Base-by-base conservation (phyloP, 2,113 vertebrate genomes). In the Ellobius talpinus region DNA sequence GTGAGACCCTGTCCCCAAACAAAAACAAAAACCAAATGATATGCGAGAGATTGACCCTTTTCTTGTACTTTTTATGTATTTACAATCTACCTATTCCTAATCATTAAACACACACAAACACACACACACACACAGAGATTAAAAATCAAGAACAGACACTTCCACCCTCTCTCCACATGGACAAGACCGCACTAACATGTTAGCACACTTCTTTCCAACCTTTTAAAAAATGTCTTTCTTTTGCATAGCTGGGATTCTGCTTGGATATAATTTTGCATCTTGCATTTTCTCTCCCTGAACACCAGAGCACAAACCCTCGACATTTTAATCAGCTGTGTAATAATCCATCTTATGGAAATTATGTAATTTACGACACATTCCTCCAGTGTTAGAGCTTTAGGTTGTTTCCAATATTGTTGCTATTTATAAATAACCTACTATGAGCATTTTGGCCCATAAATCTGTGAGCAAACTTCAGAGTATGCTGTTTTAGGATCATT, bases 401-500 rank as follows among this genome's bases (percentile, higher is more conserved):
- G 78, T 87, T 94, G 50, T 95, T 97, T 96, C 79, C 14, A 93
- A 68, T 88, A 89, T 91, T 96, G 95, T 79, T 58, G 73, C 33
- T 87, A 88, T 89, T 89, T 91, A 95, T 89, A 94, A 97, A 95
- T 97, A 96, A 93, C 70, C 33, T 31, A 84, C 65, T 17, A 47
- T 87, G 91, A 93, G 77, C 91, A 95, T 89, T 88, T 42, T 86
- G 77, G 77, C 86, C 63, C 89, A 93, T 96, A 97, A 89, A 94
- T 97, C 91, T 93, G 45, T 66, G 26, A 87, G 68, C 73, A 74
- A 65, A 87, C 29, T 87, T 33, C 74, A 89, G 91, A 87, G 85
- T 97, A 87, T 89, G 42, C 91, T 79, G 24, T 31, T 94, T 96
- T 93, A 92, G 97, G 93, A 89, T 89, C 70, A 90, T 94, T 98